Evolutionary conservation across 1,140 invertebrate species (phyloP), one percentile per base, ranked within the genome.

Genomic region (Hylyphantes graminicola): DNA sequence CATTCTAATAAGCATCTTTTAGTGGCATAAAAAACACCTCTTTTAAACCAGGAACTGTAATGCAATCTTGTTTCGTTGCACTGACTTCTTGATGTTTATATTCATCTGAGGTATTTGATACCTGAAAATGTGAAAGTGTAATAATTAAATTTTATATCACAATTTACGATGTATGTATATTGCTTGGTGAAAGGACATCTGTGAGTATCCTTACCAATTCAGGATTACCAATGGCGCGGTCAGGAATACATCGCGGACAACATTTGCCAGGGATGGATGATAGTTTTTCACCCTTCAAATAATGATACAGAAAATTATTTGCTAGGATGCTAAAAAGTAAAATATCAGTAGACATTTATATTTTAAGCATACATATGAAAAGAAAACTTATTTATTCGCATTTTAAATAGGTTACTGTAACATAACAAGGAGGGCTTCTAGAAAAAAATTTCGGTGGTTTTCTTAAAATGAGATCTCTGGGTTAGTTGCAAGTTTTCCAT

Each of bases 221-320:
- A 48, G 12, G 21, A 54, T 54, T 50, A 0, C 8, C 11, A 64
- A 13, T 7, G 9, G 17, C 21, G 35, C 61, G 55, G 13, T 78
- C 50, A 21, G 54, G 10, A 74, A 74, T 15, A 53, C 80, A 83
- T 54, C 48, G 65, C 3, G 80, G 80, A 17, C 80, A 83, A 13
- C 80, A 83, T 75, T 74, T 54, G n/a, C 63, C 72, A 55, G 19
- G 50, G 1, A 61, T 2, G 10, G 61, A 55, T 3, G 21, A 15
- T 55, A 83, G 70, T 50, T 51, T 64, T 50, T 83, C 50, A 19
- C 21, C 80, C 80, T 83, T 48, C 9, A 64, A 53, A 17, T 35
- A 35, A 35, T 35, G 2, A 35, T 35, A 35, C 35, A 35, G 35
- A 35, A 35, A 35, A 35, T 35, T 35, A 35, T 35, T 35, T 2